Evolutionary conservation across 1,140 invertebrate genomes (phyloP).

Genomic region (Microplitis mediator): DNA sequence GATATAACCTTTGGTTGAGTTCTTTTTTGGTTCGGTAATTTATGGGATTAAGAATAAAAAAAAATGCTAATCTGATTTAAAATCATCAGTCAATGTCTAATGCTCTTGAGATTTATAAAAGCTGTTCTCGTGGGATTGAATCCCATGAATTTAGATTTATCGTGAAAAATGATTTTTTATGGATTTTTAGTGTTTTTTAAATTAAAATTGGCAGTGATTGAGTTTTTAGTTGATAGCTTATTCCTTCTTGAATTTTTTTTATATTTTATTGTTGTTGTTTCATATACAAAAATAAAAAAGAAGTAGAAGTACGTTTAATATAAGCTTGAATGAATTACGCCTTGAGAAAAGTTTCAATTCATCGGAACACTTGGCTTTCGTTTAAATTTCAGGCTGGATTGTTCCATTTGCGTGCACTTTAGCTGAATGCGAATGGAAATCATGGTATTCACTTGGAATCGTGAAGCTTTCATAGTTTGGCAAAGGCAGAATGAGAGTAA

Average conservation of each 20-base stretch:
- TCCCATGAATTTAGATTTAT: no score
- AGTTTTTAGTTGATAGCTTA: background rate
- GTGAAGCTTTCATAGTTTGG: constrained; percentile 24
- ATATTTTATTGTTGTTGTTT: background rate
- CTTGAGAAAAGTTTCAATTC: constrained; percentile 17
- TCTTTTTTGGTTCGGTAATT: no score
- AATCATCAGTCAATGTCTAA: no score
- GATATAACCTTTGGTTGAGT: background rate
- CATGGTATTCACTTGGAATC: constrained; percentile 19
- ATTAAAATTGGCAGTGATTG: background rate
- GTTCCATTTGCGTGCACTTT: constrained; percentile 23
- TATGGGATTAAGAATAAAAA: no score
- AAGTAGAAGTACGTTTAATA: background rate
- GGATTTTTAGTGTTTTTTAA: background rate
- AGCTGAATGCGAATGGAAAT: constrained; percentile 27
- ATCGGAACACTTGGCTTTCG: constrained; percentile 17
- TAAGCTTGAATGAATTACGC: background rate
- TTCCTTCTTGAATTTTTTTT: background rate
- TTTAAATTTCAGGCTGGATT: constrained; percentile 11
- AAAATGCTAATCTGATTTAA: no score
- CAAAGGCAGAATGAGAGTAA: background rate
- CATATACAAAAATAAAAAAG: constrained; percentile 11
- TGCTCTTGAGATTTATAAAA: no score
- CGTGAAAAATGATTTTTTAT: background rate
- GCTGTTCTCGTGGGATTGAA: no score